Evolutionary conservation across 2,888 invertebrate species (phyloP).

Genomic region (Drosophila limbata): DNA sequence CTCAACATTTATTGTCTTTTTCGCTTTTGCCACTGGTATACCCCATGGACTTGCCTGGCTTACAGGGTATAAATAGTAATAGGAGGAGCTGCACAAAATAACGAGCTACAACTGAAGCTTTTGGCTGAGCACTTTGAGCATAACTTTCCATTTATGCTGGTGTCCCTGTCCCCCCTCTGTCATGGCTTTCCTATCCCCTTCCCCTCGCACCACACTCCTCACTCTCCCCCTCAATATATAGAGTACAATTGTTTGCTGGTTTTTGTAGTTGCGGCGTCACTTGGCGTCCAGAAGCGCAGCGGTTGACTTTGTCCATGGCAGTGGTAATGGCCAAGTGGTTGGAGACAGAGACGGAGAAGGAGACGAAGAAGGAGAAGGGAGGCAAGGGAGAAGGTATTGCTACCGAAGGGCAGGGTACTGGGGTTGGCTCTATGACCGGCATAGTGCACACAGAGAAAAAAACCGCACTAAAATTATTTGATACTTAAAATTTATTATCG

Average conservation of each 20-base stretch:
- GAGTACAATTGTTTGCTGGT: constrained; percentile 58
- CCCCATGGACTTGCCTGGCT: neutral
- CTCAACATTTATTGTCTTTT: no score
- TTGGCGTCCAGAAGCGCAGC: constrained; percentile 63
- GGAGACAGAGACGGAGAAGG: neutral
- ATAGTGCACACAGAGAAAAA: constrained; percentile 28
- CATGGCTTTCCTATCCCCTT: neutral
- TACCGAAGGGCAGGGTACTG: neutral
- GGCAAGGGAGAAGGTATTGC: neutral
- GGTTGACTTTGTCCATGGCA: constrained; percentile 62
- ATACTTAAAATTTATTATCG: no score
- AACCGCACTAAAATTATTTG: no score
- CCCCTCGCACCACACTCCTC: neutral
- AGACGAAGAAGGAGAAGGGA: no score
- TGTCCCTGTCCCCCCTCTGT: neutral
- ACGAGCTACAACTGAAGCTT: constrained; percentile 73
- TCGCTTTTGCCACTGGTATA: neutral
- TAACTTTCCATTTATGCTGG: constrained; percentile 69
- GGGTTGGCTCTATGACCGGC: constrained; percentile 34
- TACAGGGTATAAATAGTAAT: constrained; percentile 34
- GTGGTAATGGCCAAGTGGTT: constrained; percentile 28
- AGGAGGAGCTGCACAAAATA: constrained; percentile 67
- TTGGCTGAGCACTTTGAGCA: constrained; percentile 76
- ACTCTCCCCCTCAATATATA: constrained; percentile 7
- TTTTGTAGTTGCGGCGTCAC: constrained; percentile 61